phyloP scores from a whole-genome alignment of 2,888 invertebrate species.

The Platynereis dumerilii region DNA sequence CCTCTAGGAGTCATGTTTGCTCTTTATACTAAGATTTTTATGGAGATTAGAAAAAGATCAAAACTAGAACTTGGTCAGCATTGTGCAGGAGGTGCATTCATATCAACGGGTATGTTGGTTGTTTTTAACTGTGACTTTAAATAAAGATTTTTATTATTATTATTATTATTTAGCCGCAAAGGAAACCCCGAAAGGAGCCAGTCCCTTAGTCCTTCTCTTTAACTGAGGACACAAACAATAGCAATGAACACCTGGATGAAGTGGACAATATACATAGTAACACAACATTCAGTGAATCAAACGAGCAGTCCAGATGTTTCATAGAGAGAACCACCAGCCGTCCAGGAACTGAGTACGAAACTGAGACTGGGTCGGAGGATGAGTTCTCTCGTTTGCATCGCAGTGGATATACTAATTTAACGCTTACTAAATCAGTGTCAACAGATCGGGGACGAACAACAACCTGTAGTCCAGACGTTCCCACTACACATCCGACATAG shows the following conservation, averaged over 20 bases:
- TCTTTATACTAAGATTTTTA: constrained; percentile 65
- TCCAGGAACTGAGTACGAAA: constrained; percentile 37
- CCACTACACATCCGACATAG: constrained; percentile 21
- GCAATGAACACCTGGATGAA: constrained; percentile 13
- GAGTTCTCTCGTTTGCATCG: constrained; percentile 29
- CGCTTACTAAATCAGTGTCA: constrained; percentile 7
- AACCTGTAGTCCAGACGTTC: constrained; percentile 13
- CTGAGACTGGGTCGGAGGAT: constrained; percentile 37
- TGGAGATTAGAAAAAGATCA: constrained; percentile 65
- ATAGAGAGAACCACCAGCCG: neutral
- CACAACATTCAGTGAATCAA: constrained; percentile 1
- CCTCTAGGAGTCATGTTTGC: constrained; percentile 66
- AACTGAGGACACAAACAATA: constrained; percentile 39
- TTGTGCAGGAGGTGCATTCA: constrained; percentile 36
- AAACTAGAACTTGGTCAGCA: constrained; percentile 59
- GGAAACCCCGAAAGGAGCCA: constrained; percentile 2
- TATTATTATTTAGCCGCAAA: constrained; percentile 6
- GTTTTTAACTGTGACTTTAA: too few species aligned
- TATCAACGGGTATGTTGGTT: neutral
- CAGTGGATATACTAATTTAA: constrained; percentile 18
- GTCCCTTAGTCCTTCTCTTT: constrained; percentile 12
- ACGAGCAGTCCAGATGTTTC: constrained; percentile 12
- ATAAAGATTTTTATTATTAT: too few species aligned
- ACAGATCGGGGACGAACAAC: neutral
- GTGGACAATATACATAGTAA: neutral